phyloP scores from a whole-genome alignment of 2,113 vertebrate genomes.

The Mus spicilegus region DNA sequence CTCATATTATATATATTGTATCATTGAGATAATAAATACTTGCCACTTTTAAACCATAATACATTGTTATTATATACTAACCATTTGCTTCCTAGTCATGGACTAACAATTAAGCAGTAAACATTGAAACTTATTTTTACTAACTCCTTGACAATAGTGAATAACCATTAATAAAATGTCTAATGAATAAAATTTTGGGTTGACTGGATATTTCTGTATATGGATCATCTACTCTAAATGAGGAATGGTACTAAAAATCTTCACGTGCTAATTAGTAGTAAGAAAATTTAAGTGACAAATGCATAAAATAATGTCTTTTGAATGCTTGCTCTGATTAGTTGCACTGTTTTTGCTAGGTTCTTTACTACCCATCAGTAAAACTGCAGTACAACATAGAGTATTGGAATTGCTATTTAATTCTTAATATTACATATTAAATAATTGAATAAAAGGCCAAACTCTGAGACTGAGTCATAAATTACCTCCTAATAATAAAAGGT shows the following conservation, averaged over 20 bases:
- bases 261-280: constrained; percentile 47
- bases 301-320: neutral
- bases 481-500: neutral
- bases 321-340: constrained; percentile 34
- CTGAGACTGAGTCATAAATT: constrained; percentile 23
- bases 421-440: constrained; percentile 59
- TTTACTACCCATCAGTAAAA: neutral
- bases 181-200: constrained; percentile 54
- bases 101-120: constrained; percentile 27
- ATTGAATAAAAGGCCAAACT: constrained; percentile 6
- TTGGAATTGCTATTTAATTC: neutral
- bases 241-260: neutral
- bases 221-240: constrained; percentile 17
- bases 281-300: neutral
- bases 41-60: constrained; percentile 34
- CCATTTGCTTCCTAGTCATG: neutral
- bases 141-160: neutral
- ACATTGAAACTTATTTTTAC: constrained; percentile 17
- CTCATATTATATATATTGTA: neutral
- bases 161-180: constrained; percentile 30
- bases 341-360: constrained; percentile 6
- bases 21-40: constrained; percentile 2
- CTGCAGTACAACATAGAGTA: constrained; percentile 15
- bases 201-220: neutral
- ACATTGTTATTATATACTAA: neutral